Conservation (phyloP, 2,797 vertebrate species). For the Adrianichthys oophorus region DNA sequence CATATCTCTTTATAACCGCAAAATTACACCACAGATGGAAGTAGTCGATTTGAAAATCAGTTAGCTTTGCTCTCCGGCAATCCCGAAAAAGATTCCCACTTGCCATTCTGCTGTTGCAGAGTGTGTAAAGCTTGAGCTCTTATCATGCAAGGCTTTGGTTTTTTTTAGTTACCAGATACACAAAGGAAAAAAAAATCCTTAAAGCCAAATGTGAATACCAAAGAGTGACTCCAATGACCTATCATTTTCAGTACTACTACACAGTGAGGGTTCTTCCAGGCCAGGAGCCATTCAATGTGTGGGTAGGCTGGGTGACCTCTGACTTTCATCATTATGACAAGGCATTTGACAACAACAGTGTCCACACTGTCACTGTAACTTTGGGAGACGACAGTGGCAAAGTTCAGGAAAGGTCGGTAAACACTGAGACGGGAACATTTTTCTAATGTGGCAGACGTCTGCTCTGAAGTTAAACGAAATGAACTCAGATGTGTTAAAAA, state of each 20-base stretch:
- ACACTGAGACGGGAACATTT: background rate
- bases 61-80: background rate
- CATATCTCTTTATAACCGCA: background rate
- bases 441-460: background rate
- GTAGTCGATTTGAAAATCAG: background rate
- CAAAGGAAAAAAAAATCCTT: background rate
- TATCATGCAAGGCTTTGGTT: background rate
- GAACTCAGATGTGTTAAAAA: background rate
- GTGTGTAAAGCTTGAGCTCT: background rate
- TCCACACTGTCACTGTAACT: slow-evolving; percentile 89
- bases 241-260: slow-evolving; percentile 86
- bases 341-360: slow-evolving; percentile 84
- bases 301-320: slow-evolving; percentile 96
- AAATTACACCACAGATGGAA: background rate
- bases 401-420: slow-evolving; percentile 90
- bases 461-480: slow-evolving; percentile 1
- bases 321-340: slow-evolving; percentile 86
- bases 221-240: slow-evolving; percentile 25
- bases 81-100: slow-evolving; percentile 1
- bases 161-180: background rate
- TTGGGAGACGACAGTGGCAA: slow-evolving; percentile 94
- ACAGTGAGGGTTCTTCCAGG: slow-evolving; percentile 91
- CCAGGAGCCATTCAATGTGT: slow-evolving; percentile 91
- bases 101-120: background rate
- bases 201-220: slow-evolving; percentile 23